Evolutionary conservation across 1,140 invertebrate genomes (phyloP).

Genomic region (Bombus superbus): DNA sequence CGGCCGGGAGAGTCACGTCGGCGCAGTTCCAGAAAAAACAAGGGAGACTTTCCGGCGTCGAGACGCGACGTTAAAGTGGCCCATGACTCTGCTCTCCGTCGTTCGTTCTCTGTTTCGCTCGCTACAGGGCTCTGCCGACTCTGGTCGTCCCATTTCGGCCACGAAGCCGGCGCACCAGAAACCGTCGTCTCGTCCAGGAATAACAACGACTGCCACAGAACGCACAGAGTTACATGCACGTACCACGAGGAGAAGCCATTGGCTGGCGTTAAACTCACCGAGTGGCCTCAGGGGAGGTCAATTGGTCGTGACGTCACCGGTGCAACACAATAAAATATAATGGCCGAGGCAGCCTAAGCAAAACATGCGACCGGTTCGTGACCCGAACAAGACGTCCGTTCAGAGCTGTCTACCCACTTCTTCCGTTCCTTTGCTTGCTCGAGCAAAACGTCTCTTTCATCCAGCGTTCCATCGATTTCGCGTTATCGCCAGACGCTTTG

Average conservation of each 20-base stretch:
- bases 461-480: not conserved
- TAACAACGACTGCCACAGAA: conserved; percentile 70
- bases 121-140: not conserved
- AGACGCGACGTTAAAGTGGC: conserved; percentile 49
- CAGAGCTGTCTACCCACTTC: conserved; percentile 12
- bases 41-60: conserved; percentile 65
- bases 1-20: conserved; percentile 30
- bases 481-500: no score
- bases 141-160: not conserved
- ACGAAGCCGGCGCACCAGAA: conserved; percentile 52
- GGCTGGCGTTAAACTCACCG: conserved; percentile 70
- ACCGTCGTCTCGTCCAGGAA: conserved; percentile 69
- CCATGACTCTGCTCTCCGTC: conserved; percentile 22
- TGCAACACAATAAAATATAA: conserved; percentile 64
- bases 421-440: not conserved
- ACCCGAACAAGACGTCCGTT: conserved; percentile 50
- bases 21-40: conserved; percentile 64
- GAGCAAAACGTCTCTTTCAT: not conserved
- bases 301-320: conserved; percentile 71
- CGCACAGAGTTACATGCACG: conserved; percentile 23
- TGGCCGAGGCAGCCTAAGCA: conserved; percentile 55
- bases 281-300: conserved; percentile 69
- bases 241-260: conserved; percentile 60
- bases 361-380: conserved; percentile 62
- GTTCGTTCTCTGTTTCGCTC: not conserved